Evolutionary conservation across 2,797 vertebrate genomes (phyloP).

Genomic region (Hoplostethus mediterraneus): DNA sequence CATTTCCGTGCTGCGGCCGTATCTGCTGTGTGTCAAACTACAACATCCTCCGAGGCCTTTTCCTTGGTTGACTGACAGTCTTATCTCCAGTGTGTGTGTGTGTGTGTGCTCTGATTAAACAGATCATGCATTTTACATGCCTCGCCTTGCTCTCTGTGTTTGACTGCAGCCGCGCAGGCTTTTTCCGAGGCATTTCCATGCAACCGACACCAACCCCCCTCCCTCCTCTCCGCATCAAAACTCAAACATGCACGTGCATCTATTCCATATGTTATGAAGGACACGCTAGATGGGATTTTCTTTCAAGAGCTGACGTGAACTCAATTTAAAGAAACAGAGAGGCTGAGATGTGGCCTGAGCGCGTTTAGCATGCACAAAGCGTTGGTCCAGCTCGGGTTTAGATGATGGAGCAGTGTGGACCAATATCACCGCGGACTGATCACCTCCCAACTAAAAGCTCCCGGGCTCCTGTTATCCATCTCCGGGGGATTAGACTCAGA

Average conservation of each 20-base stretch:
- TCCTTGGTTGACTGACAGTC: constrained; percentile 48
- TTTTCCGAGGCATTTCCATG: constrained; percentile 26
- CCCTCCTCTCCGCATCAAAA: constrained; percentile 54
- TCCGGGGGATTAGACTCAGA: constrained; percentile 39
- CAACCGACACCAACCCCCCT: background rate
- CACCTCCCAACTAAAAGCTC: constrained; percentile 38
- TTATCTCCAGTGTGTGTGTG: constrained; percentile 47
- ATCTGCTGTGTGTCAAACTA: constrained; percentile 28
- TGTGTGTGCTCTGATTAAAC: constrained; percentile 58
- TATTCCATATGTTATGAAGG: constrained; percentile 47
- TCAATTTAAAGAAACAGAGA: constrained; percentile 10
- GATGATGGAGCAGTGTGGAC: constrained; percentile 50
- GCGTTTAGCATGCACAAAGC: constrained; percentile 44
- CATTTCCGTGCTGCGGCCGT: background rate
- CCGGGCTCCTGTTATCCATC: constrained; percentile 32
- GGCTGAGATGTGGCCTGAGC: background rate
- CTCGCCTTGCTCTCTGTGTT: constrained; percentile 27
- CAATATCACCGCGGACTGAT: constrained; percentile 63
- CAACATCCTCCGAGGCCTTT: background rate
- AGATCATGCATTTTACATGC: constrained; percentile 73
- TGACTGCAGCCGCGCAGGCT: constrained; percentile 15
- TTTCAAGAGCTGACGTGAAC: constrained; percentile 42
- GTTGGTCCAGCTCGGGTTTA: constrained; percentile 33
- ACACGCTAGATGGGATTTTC: constrained; percentile 8
- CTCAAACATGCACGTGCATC: constrained; percentile 60